phyloP scores from a whole-genome alignment of 2,113 vertebrate species.

The Tupaia tana region DNA sequence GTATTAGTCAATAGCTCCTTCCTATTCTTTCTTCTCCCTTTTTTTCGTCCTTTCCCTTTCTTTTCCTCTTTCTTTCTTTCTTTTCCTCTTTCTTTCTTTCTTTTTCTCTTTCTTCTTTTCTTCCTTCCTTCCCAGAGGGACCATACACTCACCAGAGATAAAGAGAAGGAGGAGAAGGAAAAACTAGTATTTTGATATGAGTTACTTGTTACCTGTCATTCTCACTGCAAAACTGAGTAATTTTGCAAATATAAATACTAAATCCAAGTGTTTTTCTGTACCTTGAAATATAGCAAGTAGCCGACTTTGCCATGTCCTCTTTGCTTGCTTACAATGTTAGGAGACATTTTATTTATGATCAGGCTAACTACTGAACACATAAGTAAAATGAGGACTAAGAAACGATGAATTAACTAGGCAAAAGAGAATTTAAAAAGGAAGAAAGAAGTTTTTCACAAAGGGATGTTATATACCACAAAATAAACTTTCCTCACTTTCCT shows the following conservation, averaged over 20 bases:
- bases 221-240: background rate
- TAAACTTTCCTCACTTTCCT: background rate
- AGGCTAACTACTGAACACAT: background rate
- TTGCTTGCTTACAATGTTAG: background rate
- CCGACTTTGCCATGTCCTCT: background rate
- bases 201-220: background rate
- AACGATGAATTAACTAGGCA: background rate
- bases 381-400: background rate
- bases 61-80: no score
- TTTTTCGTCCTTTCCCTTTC: no score
- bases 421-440: background rate
- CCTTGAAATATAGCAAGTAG: background rate
- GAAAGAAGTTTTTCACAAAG: background rate
- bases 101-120: no score
- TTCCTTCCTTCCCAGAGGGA: no score
- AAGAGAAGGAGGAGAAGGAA: no score
- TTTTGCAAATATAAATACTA: background rate
- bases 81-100: no score
- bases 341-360: background rate
- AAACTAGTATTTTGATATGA: background rate
- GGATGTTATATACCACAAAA: background rate
- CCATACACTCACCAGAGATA: no score
- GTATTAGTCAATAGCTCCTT: background rate
- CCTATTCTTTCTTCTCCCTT: background rate
- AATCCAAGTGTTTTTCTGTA: background rate